phyloP scores from a whole-genome alignment of 2,113 vertebrate genomes.

The Illadopsis cleaveri region DNA sequence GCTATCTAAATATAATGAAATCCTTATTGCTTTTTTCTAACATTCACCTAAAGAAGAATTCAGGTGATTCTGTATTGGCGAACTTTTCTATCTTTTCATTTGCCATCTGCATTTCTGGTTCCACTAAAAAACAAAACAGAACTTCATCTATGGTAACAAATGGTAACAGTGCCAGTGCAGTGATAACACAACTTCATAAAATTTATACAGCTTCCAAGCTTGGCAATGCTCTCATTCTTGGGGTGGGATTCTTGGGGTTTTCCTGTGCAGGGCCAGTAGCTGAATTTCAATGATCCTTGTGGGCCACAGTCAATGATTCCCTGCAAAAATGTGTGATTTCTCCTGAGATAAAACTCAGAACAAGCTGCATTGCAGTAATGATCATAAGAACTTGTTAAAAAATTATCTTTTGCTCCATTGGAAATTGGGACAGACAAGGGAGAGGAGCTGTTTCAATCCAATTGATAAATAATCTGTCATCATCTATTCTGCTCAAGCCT shows the following conservation, averaged over 20 bases:
- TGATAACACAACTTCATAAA: not conserved
- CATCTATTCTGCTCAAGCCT: slow-evolving; percentile 27
- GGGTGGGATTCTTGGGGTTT: not conserved
- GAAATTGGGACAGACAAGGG: not conserved
- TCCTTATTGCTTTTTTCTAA: not conserved
- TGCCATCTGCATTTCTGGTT: not conserved
- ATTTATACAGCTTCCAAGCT: not conserved
- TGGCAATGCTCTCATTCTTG: not conserved
- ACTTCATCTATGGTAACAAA: not conserved
- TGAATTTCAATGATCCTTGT: not conserved
- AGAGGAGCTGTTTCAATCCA: not conserved
- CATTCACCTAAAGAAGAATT: not conserved
- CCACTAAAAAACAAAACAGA: not conserved
- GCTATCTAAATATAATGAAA: not conserved
- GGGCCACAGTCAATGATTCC: not conserved
- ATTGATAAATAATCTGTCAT: slow-evolving; percentile 12
- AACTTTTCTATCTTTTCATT: not conserved
- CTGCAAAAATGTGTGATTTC: not conserved
- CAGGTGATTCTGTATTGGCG: not conserved
- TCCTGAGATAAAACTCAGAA: not conserved
- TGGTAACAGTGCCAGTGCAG: not conserved
- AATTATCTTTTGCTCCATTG: not conserved
- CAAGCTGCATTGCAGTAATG: not conserved
- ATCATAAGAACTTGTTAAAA: not conserved
- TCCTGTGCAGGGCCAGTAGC: not conserved